Percentiles rank a stretch among this genome's conserved stretches.
Evolutionary conservation across 2,113 vertebrate genomes (phyloP).

Genomic region (Cyprinodon variegatus): DNA sequence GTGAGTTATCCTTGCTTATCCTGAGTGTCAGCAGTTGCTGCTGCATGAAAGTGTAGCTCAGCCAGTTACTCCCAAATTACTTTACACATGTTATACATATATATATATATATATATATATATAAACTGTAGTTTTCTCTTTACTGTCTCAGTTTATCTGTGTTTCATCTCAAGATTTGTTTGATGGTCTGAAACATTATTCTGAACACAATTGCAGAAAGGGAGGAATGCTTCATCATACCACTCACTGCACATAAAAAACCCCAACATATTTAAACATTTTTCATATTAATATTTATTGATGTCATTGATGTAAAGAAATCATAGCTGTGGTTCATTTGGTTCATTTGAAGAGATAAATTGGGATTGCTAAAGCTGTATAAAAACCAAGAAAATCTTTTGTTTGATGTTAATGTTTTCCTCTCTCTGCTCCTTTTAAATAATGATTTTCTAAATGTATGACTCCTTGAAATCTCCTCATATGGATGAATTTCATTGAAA

Average conservation of each 20-base stretch:
- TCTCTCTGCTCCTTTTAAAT: slow-evolving; percentile 28
- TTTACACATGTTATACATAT: no score
- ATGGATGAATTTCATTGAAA: slow-evolving; percentile 21
- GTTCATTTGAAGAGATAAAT: background rate
- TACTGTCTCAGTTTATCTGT: background rate
- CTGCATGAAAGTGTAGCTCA: no score
- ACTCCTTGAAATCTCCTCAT: slow-evolving; percentile 56
- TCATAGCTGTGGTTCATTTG: slow-evolving; percentile 20
- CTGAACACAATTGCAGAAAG: background rate
- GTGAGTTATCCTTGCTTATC: no score
- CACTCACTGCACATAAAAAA: background rate
- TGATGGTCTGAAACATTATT: background rate
- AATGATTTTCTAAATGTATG: slow-evolving; percentile 25
- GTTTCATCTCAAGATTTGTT: background rate
- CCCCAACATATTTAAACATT: background rate
- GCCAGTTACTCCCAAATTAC: background rate
- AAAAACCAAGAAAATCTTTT: background rate
- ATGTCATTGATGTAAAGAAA: slow-evolving; percentile 36
- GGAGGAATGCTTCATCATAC: background rate
- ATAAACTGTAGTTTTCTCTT: no score
- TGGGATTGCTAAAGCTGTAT: slow-evolving; percentile 18
- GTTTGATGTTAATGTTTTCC: slow-evolving; percentile 30
- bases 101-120: no score
- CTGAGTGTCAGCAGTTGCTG: no score
- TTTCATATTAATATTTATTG: slow-evolving; percentile 19